These are phyloP conservation scores for Agriopis leucophaearia DNA, from an alignment of 2,888 invertebrate genomes.

Conservation along the genomic window DNA sequence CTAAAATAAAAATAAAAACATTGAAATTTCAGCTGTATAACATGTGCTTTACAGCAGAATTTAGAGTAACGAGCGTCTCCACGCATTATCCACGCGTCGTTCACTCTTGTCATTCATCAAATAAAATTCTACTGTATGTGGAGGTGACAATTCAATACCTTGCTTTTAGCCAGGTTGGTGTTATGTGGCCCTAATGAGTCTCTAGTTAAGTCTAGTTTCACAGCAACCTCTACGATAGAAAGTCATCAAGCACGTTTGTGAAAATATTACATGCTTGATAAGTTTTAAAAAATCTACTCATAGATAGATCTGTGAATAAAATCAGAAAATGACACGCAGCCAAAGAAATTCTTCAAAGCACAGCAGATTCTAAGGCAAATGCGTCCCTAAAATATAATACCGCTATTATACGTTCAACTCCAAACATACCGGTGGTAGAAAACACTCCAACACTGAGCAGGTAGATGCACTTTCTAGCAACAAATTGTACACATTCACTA, in stretches of 20 bases:
- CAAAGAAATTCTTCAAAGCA: conserved; percentile 24
- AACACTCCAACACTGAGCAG: conserved; percentile 69
- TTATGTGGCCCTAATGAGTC: not conserved
- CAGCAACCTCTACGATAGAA: not conserved
- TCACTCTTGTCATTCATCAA: no score
- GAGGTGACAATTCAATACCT: no score
- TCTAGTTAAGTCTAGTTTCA: no score
- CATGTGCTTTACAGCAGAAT: no score
- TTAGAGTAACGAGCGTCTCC: no score
- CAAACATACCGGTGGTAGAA: conserved; percentile 73
- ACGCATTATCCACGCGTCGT: no score
- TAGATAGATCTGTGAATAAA: not conserved
- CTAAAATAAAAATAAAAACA: not conserved
- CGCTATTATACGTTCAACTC: conserved; percentile 61
- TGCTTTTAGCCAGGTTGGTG: not conserved
- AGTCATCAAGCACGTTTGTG: not conserved
- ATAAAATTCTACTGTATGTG: no score
- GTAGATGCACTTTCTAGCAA: conserved; percentile 68
- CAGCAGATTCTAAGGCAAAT: conserved; percentile 35
- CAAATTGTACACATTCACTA: conserved; percentile 55
- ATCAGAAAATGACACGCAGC: not conserved
- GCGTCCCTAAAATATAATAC: conserved; percentile 63
- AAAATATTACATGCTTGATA: not conserved
- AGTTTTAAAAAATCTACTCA: not conserved
- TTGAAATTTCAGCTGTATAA: no score